Evolutionary conservation across 1,140 invertebrate genomes (phyloP).

Genomic region (Drosophila pectinifera): DNA sequence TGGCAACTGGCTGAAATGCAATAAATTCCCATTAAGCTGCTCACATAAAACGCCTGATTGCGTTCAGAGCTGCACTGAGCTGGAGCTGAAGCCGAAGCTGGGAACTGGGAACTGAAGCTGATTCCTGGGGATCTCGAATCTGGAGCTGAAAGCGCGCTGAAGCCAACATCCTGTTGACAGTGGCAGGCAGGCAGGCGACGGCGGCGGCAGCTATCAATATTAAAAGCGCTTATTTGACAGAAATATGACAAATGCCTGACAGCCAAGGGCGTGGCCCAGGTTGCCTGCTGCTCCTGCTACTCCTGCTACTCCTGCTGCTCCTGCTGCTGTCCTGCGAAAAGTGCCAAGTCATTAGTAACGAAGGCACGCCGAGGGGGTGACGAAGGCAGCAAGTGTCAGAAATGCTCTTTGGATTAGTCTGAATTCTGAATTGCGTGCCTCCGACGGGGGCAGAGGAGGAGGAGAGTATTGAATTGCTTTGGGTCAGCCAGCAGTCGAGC

Average conservation of each 20-base stretch:
- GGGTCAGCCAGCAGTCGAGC: conserved; percentile 46
- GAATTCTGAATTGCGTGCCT: conserved; percentile 58
- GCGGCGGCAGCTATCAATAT: conserved; percentile 76
- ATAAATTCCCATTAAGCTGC: conserved; percentile 82
- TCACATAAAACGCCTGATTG: conserved; percentile 83
- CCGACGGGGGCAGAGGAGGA: background rate
- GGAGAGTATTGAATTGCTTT: conserved; percentile 28
- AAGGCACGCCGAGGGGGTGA: conserved; percentile 12
- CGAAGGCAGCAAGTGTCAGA: conserved; percentile 68
- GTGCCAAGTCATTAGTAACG: conserved; percentile 81
- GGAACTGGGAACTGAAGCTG: conserved; percentile 14
- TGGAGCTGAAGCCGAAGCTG: conserved; percentile 13
- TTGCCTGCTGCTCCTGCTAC: conserved; percentile 31
- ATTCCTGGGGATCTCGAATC: conserved; percentile 17
- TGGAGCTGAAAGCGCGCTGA: conserved; percentile 65
- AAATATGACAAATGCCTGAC: conserved; percentile 83
- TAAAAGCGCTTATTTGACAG: conserved; percentile 84
- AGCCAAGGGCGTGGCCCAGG: conserved; percentile 68
- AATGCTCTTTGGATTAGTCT: conserved; percentile 82
- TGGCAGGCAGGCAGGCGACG: conserved; percentile 27
- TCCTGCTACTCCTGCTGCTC: conserved; percentile 3
- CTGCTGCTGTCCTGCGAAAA: conserved; percentile 56
- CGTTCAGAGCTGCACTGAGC: conserved; percentile 57
- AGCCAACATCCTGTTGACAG: conserved; percentile 81
- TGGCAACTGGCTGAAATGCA: conserved; percentile 61